Evolutionary conservation across 2,113 vertebrate genomes (phyloP).

Genomic region (Orientallactaga bullata): DNA sequence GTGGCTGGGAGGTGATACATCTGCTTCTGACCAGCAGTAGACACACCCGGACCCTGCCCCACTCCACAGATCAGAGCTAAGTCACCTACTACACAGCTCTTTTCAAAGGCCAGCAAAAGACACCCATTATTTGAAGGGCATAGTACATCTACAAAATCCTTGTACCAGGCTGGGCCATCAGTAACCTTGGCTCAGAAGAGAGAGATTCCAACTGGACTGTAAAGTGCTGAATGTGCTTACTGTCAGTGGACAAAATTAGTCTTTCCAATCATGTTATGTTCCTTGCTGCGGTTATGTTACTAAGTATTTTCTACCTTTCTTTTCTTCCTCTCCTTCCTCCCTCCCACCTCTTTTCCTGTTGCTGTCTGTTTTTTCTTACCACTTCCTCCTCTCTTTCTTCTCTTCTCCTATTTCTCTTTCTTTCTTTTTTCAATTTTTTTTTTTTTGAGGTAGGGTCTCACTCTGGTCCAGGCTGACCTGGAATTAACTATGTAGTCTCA

Average conservation of each 20-base stretch:
- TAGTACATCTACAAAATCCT: background rate
- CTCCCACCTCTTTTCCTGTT: no score
- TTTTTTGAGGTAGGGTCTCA: background rate
- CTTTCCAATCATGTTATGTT: constrained; percentile 8
- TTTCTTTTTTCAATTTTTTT: no score
- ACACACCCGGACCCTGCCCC: background rate
- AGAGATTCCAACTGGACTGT: background rate
- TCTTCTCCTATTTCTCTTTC: background rate
- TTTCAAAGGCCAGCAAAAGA: background rate
- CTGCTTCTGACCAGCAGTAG: background rate
- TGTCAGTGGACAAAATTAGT: background rate
- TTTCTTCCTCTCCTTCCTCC: no score
- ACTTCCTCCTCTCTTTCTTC: no score
- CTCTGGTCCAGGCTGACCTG: background rate
- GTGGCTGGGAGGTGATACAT: background rate
- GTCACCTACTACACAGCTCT: background rate
- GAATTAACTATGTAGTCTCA: no score
- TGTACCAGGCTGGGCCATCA: background rate
- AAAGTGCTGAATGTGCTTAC: background rate
- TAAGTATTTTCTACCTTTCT: background rate
- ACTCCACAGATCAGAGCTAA: background rate
- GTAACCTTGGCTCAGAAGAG: constrained; percentile 20
- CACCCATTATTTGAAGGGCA: background rate
- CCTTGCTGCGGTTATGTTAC: background rate
- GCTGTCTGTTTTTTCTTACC: no score